Conservation (phyloP, 2,797 vertebrate species). For the Trachops cirrhosus region DNA sequence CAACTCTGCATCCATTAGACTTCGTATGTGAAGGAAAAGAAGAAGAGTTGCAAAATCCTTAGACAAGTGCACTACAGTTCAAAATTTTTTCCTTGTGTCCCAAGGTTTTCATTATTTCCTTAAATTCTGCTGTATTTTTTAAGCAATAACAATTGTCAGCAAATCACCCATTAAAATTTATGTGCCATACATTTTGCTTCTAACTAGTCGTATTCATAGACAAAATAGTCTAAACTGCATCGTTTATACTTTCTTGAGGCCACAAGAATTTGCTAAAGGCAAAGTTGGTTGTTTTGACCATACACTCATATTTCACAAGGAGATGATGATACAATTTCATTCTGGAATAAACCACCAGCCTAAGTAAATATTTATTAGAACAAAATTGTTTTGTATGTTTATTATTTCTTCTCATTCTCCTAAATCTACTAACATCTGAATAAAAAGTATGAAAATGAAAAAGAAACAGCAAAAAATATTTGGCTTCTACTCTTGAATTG, state of each 20-base stretch:
- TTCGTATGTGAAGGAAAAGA: neutral
- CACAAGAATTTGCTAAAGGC: slow-evolving; percentile 56
- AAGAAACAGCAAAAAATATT: slow-evolving; percentile 21
- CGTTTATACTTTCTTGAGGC: slow-evolving; percentile 49
- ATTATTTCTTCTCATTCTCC: slow-evolving; percentile 39
- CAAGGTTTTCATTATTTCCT: slow-evolving; percentile 9
- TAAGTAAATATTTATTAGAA: slow-evolving; percentile 53
- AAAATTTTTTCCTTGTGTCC: neutral
- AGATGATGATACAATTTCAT: slow-evolving; percentile 19
- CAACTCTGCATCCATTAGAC: neutral
- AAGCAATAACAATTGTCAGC: slow-evolving; percentile 26
- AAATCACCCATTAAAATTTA: slow-evolving; percentile 53
- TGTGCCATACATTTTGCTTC: slow-evolving; percentile 50
- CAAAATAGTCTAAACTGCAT: slow-evolving; percentile 41
- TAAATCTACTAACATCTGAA: slow-evolving; percentile 20
- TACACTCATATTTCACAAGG: slow-evolving; percentile 30
- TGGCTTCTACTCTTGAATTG: slow-evolving; percentile 33
- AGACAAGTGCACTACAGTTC: neutral
- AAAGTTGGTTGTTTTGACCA: slow-evolving; percentile 54
- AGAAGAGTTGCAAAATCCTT: neutral
- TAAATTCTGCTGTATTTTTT: slow-evolving; percentile 48
- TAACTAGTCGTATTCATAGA: slow-evolving; percentile 60
- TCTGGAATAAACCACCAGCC: slow-evolving; percentile 22
- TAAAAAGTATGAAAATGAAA: slow-evolving; percentile 45
- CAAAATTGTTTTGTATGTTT: slow-evolving; percentile 37